Base-by-base conservation (phyloP, 1,140 invertebrate genomes). In the Calosoma granatense region DNA sequence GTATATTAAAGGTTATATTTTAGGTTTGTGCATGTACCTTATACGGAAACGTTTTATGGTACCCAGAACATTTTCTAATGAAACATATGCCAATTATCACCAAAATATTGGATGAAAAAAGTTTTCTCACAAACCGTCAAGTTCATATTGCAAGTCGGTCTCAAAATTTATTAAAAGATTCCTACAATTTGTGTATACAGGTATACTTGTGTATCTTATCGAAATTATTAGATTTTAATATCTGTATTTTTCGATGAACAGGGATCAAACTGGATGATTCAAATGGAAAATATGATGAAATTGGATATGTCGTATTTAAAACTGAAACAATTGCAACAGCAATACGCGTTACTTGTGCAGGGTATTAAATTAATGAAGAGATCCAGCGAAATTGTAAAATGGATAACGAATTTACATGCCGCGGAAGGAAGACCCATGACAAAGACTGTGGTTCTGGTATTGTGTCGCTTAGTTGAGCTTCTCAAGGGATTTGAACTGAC, bases 391-490 rank as follows among this genome's bases (percentile, higher is more conserved):
- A 74, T 76, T 22, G 69, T 86, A 9, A 78, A 77, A 26, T 82
- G 76, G 55, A 72, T 93, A n/a, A 85, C 90, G 55, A 94, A 92
- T 74, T 73, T 94, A 36, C 90, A 95, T 70, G 80, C 86, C 1
- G 74, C 78, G 11, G 74, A 90, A 26, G 78, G 81, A 39, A 81
- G 84, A 65, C 86, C 92, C 15, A 84, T 96, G 73, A 84, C 83
- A 1, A 89, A 90, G 70, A 83, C 81, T 20, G 80, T 84, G 30
- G 81, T 92, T 2, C 75, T 88, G 36, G 78, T 80, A 15, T 72
- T 96, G 22, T 95, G 90, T 74, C 80, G 83, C 67, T 73, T 94
- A 11, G 78, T 92, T 23, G 90, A 95, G 72, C 72, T 92, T 11
- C 72, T 95, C 6, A 93, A 93, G 74, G 80, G 81, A 14, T 78